Base-by-base conservation (phyloP, 1,140 invertebrate species). In the Macrostomum lignano region DNA sequence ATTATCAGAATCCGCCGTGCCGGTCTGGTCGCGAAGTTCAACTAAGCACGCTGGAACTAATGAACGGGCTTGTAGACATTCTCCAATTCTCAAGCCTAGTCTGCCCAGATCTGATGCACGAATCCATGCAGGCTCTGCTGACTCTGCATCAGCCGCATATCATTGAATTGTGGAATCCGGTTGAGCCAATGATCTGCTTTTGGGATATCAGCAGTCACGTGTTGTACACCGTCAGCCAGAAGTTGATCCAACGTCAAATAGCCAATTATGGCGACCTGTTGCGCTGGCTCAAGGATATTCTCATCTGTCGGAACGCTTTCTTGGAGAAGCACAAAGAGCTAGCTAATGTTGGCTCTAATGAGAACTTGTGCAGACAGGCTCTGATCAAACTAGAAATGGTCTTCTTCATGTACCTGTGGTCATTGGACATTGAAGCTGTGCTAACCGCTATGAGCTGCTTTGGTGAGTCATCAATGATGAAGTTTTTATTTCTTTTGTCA, bases 131-230 rank as follows among this genome's bases (percentile, higher is more conserved):
- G 52, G 82, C 86, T 13, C 54, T 93, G 20, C 59, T 91, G 7
- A 74, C 82, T 2, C 57, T 93, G 5, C 82, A 93, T 59, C 69
- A 81, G 46, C 78, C 81, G 9, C 74, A 84, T 43, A 77, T 82
- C 51, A 88, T 94, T 37, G 75, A 82, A 55, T 70, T 84, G 45
- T 94, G 84, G 86, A 93, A 93, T 62, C 81, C 81, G 2, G 79
- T 91, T 58, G 73, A 81, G 2, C 79, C 84, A 0, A 75, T 91
- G 17, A 81, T 81, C 44, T 88, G 81, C 21, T 61, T 94, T 55
- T 93, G 84, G 82, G 81, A 91, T 58, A 74, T 86, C 78, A 88
- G 52, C n/a, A n/a, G n/a, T n/a, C n/a, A n/a, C n/a, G n/a, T n/a
- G n/a, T n/a, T n/a, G n/a, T n/a, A n/a, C n/a, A n/a, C n/a, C n/a